Evolutionary conservation across 2,888 invertebrate genomes (phyloP), one percentile per base, ranked within the genome.

Genomic region (Hesperia comma): DNA sequence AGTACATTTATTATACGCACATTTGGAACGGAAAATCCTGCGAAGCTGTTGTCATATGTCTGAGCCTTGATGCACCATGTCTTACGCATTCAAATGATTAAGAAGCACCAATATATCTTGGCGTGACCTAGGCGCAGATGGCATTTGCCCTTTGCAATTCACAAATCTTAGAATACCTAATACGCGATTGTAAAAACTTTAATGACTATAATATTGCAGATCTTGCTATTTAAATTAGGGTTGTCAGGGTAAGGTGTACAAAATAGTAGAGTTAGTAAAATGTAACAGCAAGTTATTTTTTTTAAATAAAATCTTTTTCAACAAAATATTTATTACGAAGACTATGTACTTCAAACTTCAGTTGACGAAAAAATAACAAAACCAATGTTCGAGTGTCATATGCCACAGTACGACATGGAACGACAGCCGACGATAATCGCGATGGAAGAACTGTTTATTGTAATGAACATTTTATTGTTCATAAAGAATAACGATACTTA

Each of bases 11-110:
- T 32, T 53, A 53, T n/a, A 53, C n/a, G 53, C 26, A 21, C 37
- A 56, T 33, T 54, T 40, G 49, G 14, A 49, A 40, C 40, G 57
- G 51, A 63, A 57, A 63, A 57, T 63, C 49, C 57, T 57, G 63
- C 26, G 51, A 51, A 63, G 12, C 6, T 53, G 12, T 1, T 17
- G n/a, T 17, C 56, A 6, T 40, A 40, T 21, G 40, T 40, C 19
- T 40, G 17, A 12, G 19, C 41, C 26, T 54, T 26, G 53, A 26
- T n/a, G 53, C 32, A n/a, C 1, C 21, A 26, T 53, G n/a, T 32
- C 2, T 32, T 32, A n/a, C 26, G 32, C 26, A 53, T 53, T 26
- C 26, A 53, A 53, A 53, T 53, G 0, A 32, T 32, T 26, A n/a
- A 53, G 26, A 26, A 32, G 14, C 26, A 12, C n/a, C 5, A 53